These are phyloP conservation scores for Vimba vimba DNA, from an alignment of 2,113 vertebrate genomes.

Conservation along the genomic window DNA sequence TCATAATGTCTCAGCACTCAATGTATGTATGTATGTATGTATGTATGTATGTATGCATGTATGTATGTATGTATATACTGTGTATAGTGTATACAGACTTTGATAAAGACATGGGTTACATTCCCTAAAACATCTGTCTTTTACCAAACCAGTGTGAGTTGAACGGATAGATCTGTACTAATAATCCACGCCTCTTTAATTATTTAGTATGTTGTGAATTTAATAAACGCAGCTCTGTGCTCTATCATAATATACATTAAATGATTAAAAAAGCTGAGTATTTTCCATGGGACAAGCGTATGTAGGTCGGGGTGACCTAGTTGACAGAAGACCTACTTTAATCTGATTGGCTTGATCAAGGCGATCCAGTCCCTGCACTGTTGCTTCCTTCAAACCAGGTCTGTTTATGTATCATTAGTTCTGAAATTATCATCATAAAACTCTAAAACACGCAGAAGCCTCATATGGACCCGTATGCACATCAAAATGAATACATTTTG, in stretches of 20 bases:
- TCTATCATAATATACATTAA: conserved; percentile 39
- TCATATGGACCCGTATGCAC: not conserved
- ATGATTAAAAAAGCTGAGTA: conserved; percentile 53
- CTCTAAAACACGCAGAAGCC: not conserved
- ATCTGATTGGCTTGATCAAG: conserved; percentile 64
- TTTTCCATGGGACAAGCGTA: conserved; percentile 60
- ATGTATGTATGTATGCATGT: too few relatives aligned
- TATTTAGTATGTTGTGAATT: conserved; percentile 8
- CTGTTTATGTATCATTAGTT: conserved; percentile 50
- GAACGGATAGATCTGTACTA: not conserved
- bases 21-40: too few relatives aligned
- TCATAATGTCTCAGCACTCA: not conserved
- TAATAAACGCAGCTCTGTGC: conserved; percentile 20
- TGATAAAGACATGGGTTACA: not conserved
- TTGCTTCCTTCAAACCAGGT: conserved; percentile 50
- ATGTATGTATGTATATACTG: not conserved
- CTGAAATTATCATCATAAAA: conserved; percentile 42
- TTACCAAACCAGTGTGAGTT: not conserved
- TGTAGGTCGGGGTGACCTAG: conserved; percentile 68
- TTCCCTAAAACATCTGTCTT: not conserved
- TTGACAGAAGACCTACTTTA: conserved; percentile 68
- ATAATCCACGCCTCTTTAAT: not conserved
- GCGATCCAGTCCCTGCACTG: conserved; percentile 47
- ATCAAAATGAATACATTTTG: not conserved
- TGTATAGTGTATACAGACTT: not conserved